A percentile compares a stretch with the other conserved stretches of the same genome.
Conservation (phyloP, 2,797 vertebrate species). For the Smutsia temminckii region DNA sequence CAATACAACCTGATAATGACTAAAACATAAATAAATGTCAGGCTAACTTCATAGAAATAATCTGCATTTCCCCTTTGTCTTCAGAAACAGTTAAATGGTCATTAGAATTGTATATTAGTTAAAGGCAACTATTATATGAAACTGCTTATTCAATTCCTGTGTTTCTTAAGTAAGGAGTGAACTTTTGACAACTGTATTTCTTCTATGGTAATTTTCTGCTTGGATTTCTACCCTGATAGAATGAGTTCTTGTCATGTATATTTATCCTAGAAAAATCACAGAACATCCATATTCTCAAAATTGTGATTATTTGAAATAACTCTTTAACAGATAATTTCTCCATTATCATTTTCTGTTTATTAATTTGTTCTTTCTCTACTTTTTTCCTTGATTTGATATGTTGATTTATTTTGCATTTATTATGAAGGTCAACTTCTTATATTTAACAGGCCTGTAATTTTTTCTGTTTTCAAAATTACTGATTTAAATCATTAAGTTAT, state of each 20-base stretch:
- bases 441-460: not conserved
- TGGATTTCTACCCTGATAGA: not conserved
- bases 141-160: not conserved
- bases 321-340: not conserved
- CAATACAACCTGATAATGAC: not conserved
- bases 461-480: slow-evolving; percentile 10
- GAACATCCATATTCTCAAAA: not conserved
- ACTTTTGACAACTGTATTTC: not conserved
- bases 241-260: not conserved
- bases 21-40: not conserved
- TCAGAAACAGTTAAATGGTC: not conserved
- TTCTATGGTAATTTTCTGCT: not conserved
- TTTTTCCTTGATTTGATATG: not conserved
- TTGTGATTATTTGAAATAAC: not conserved
- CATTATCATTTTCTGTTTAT: not conserved
- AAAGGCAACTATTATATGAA: not conserved
- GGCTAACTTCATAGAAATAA: not conserved
- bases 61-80: not conserved
- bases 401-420: not conserved
- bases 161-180: not conserved
- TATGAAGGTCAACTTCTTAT: not conserved
- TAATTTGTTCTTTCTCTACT: not conserved
- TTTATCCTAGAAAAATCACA: not conserved
- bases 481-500: not conserved
- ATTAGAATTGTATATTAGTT: not conserved